Evolutionary conservation across 2,797 vertebrate species (phyloP).

Genomic region (Squalus acanthias): DNA sequence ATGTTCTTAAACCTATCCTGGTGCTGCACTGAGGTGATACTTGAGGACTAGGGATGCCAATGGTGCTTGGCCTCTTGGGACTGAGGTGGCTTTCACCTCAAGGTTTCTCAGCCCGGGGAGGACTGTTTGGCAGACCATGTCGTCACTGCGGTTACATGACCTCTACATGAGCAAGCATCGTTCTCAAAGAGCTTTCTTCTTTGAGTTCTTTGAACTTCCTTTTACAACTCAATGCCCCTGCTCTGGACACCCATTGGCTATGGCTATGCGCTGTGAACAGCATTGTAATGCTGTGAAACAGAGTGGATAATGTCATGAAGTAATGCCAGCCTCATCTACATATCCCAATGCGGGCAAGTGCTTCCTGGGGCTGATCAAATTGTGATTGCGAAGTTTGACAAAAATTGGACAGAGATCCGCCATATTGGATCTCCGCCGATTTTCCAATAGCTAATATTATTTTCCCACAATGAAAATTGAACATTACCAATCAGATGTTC

Average conservation of each 20-base stretch:
- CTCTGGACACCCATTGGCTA: neutral
- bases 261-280: neutral
- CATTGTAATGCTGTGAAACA: too few species aligned
- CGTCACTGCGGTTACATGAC: too few species aligned
- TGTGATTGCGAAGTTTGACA: neutral
- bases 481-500: too few species aligned
- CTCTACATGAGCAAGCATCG: too few species aligned
- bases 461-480: neutral
- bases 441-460: neutral
- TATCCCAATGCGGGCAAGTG: neutral
- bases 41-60: too few species aligned
- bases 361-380: neutral
- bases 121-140: too few species aligned
- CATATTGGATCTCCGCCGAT: neutral
- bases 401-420: neutral
- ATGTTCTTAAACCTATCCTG: too few species aligned
- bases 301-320: neutral
- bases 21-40: too few species aligned
- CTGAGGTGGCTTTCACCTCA: too few species aligned
- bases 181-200: neutral
- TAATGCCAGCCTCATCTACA: neutral
- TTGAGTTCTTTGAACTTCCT: neutral
- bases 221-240: neutral
- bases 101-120: too few species aligned
- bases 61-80: too few species aligned